Base-by-base conservation (phyloP, 2,888 invertebrate species). In the Tinea trinotella region DNA sequence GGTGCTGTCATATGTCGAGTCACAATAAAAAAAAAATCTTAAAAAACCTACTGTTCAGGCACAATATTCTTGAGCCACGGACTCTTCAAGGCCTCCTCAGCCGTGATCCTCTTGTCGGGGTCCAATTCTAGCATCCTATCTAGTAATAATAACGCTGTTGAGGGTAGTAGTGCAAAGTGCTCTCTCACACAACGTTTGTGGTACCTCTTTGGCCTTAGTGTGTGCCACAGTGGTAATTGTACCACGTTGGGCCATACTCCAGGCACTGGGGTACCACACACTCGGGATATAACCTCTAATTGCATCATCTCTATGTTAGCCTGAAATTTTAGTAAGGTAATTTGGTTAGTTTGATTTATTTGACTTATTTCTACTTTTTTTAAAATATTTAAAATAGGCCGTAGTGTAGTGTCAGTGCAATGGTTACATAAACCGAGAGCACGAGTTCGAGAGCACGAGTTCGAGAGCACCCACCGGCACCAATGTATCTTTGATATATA, bases 221-320 rank as follows among this genome's bases (percentile, higher is more conserved):
- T 93, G 72, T 94, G 93, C 90, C 96, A 99, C 2, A 95, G 89
- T 0, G 98, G 98, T 62, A 99, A 87, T 70, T 94, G 93, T 59
- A 97, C 95, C 52, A 99, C 98, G 70, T 93, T 90, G 6, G 99
- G 99, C 99, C 99, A 99, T 35, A 96, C 96, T 44, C 96, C 96
- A 0, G 98, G 98, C 35, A 94, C 92, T 0, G 99, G 98, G 0
- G 98, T 96, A 13, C 99, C 99, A 85, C 99, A 99, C 17, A 96
- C 89, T 57, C 93, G 75, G 0, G 97, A 96, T 67, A 99, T 99
- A 75, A 94, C 91, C 69, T 99, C 98, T 61, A 99, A 78, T 71
- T 98, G 98, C 81, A 93, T 91, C 89, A 96, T 90, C 83, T 99
- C 99, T 54, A 93, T 89, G 73, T 94, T 96, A 0, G 97, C 98